These are phyloP conservation scores for Carassius auratus DNA, from an alignment of 2,113 vertebrate species.

Conservation along the genomic window DNA sequence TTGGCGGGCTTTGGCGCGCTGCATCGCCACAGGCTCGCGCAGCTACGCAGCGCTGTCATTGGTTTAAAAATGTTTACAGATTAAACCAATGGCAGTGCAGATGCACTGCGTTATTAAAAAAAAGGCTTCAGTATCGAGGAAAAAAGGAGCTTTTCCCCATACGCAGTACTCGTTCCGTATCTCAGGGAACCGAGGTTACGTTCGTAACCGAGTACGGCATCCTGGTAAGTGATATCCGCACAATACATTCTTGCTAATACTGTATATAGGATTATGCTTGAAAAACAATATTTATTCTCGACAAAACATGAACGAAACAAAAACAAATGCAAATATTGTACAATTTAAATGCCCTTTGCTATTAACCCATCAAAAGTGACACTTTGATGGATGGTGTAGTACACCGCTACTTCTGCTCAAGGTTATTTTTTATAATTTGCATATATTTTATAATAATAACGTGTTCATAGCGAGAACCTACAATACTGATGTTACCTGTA, in stretches of 20 bases:
- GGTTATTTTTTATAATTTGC: background rate
- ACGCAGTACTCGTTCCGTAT: too few species aligned
- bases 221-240: background rate
- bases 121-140: too few species aligned
- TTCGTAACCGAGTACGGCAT: too few species aligned
- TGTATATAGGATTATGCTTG: background rate
- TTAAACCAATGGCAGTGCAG: too few species aligned
- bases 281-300: background rate
- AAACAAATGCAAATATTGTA: background rate
- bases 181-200: too few species aligned
- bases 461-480: background rate
- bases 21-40: too few species aligned
- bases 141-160: too few species aligned
- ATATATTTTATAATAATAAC: background rate
- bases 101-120: too few species aligned
- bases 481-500: background rate
- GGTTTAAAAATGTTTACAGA: too few species aligned
- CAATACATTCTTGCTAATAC: background rate
- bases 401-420: background rate
- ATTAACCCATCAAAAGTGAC: background rate
- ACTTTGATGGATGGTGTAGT: background rate
- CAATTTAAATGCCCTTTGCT: background rate
- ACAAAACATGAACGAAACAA: background rate
- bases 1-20: too few species aligned
- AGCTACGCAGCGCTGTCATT: too few species aligned